Evolutionary conservation across 2,888 invertebrate genomes (phyloP).

Genomic region (Zygaena filipendulae): DNA sequence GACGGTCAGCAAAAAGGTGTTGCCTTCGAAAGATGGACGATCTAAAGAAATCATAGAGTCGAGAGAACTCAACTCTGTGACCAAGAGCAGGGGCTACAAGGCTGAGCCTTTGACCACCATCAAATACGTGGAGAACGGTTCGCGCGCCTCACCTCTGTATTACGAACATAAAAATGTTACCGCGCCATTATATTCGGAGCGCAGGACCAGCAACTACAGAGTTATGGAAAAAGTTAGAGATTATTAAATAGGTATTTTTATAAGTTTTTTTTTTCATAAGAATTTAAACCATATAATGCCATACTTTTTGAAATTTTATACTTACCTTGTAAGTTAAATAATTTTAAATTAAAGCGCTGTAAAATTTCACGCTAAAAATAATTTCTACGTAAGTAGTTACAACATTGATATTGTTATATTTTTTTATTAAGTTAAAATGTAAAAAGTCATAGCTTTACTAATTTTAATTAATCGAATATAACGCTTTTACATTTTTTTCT

Average conservation of each 20-base stretch:
- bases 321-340: constrained; percentile 20
- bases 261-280: constrained; percentile 15
- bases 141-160: constrained; percentile 36
- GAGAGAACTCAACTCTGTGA: constrained; percentile 76
- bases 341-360: constrained; percentile 11
- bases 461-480: constrained; percentile 44
- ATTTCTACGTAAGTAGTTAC: constrained; percentile 1
- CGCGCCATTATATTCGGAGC: constrained; percentile 39
- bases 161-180: constrained; percentile 46
- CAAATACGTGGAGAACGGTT: constrained; percentile 67
- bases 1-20: constrained; percentile 74
- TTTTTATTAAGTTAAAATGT: too few species aligned
- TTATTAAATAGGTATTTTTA: constrained; percentile 42
- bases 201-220: constrained; percentile 57
- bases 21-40: constrained; percentile 73
- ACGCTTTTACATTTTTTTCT: constrained; percentile 35
- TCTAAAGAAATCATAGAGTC: constrained; percentile 76
- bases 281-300: constrained; percentile 32
- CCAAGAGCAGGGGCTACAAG: constrained; percentile 70
- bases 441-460: constrained; percentile 66
- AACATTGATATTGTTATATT: too few species aligned
- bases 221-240: constrained; percentile 58
- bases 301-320: constrained; percentile 35
- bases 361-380: constrained; percentile 9
- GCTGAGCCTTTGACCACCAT: constrained; percentile 51